Evolutionary conservation across 2,797 vertebrate species (phyloP).

Genomic region (Sebastes alutus): DNA sequence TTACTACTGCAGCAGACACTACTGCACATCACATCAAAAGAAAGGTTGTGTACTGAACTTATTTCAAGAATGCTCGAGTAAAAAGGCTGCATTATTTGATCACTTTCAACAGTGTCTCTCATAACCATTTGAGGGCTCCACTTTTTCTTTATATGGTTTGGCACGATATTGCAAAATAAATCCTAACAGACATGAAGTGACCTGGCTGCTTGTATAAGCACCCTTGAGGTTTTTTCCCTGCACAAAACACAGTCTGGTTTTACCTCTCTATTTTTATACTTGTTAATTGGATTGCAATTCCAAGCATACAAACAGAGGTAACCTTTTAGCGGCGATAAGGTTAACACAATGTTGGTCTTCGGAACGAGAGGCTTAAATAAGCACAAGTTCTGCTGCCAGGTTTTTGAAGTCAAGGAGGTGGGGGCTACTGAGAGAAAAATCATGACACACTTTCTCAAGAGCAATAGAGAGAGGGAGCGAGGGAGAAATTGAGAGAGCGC

Average conservation of each 20-base stretch:
- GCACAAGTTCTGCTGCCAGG: slow-evolving; percentile 16
- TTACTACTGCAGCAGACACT: background rate
- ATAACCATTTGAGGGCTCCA: background rate
- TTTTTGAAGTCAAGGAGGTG: slow-evolving; percentile 39
- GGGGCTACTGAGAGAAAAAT: slow-evolving; percentile 34
- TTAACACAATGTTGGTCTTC: slow-evolving; percentile 47
- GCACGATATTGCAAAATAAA: background rate
- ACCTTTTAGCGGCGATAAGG: slow-evolving; percentile 20
- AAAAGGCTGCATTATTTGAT: background rate
- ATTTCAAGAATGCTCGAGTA: background rate
- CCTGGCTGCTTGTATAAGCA: background rate
- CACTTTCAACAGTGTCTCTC: background rate
- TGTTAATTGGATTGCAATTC: slow-evolving; percentile 27
- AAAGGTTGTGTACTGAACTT: background rate
- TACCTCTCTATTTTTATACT: background rate
- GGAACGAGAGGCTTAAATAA: slow-evolving; percentile 30
- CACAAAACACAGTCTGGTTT: background rate
- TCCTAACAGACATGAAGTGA: background rate
- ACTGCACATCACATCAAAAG: background rate
- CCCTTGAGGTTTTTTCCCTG: background rate
- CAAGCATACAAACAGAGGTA: background rate
- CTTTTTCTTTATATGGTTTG: background rate
- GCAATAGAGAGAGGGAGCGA: slow-evolving; percentile 9
- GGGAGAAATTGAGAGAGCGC: slow-evolving; percentile 32
- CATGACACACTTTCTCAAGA: slow-evolving; percentile 53